A percentile compares a stretch with the other conserved stretches of the same genome.
Conservation (phyloP, 2,797 vertebrate species). For the Ptychobarbus kaznakovi region DNA sequence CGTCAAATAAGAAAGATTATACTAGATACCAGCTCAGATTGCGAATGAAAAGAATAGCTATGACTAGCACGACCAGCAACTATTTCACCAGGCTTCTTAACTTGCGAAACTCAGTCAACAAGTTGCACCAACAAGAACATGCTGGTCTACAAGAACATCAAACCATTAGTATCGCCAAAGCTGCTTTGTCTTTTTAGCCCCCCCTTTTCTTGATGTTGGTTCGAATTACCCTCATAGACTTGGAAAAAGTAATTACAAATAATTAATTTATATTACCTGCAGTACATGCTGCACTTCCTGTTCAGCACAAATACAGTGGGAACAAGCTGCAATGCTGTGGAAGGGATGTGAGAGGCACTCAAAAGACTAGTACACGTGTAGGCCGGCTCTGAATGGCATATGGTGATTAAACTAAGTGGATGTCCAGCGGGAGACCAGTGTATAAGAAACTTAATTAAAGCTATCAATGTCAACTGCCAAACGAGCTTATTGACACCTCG, state of each 20-base stretch:
- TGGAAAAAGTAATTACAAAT: slow-evolving; percentile 5
- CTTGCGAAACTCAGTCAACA: neutral
- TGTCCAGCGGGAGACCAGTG: slow-evolving; percentile 65
- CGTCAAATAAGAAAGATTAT: neutral
- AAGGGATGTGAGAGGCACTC: slow-evolving; percentile 63
- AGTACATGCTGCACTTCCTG: slow-evolving; percentile 40
- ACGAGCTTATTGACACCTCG: slow-evolving; percentile 69
- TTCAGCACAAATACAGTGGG: slow-evolving; percentile 38
- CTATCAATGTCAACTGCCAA: slow-evolving; percentile 71
- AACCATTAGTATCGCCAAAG: neutral
- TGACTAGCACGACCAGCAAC: neutral
- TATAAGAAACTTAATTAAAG: slow-evolving; percentile 77
- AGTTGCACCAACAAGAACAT: neutral
- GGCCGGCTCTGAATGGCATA: slow-evolving; percentile 65
- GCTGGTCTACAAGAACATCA: neutral
- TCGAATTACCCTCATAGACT: neutral
- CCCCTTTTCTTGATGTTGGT: neutral
- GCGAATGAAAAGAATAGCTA: neutral
- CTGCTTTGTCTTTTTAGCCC: neutral
- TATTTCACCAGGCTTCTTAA: neutral
- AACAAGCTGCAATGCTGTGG: slow-evolving; percentile 66
- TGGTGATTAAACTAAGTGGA: slow-evolving; percentile 61
- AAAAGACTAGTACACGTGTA: slow-evolving; percentile 56
- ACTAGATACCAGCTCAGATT: neutral
- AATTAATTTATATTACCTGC: neutral